These are phyloP conservation scores for Tamandua tetradactyla DNA, from an alignment of 2,797 vertebrate genomes.

Conservation along the genomic window DNA sequence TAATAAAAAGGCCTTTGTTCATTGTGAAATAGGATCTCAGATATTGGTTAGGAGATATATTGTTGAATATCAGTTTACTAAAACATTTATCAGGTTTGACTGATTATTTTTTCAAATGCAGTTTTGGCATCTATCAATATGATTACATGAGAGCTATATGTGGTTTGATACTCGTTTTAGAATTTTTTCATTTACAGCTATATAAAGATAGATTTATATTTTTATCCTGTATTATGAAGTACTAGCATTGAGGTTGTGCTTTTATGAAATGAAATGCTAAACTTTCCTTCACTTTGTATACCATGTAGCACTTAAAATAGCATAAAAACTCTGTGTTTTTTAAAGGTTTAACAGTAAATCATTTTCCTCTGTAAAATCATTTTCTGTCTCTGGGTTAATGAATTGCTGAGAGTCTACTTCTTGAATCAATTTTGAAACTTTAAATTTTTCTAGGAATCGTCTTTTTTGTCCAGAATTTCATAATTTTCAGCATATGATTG, in stretches of 20 bases:
- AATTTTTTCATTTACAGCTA: not conserved
- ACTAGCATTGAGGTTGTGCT: not conserved
- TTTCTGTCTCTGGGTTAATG: not conserved
- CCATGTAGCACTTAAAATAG: not conserved
- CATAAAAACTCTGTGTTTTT: not conserved
- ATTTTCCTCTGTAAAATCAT: not conserved
- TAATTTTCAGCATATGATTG: constrained; percentile 30
- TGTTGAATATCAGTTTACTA: not conserved
- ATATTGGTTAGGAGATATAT: not conserved
- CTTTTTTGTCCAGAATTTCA: not conserved
- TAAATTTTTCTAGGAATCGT: constrained; percentile 43
- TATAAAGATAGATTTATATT: not conserved
- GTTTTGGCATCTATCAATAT: not conserved
- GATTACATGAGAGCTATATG: not conserved
- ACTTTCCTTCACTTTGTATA: constrained; percentile 26
- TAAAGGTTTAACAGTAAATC: not conserved
- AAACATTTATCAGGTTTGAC: not conserved
- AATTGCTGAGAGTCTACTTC: constrained; percentile 32
- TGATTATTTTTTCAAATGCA: not conserved
- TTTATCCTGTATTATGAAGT: constrained; percentile 27
- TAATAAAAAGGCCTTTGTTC: not conserved
- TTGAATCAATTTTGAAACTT: constrained; percentile 55
- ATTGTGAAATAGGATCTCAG: not conserved
- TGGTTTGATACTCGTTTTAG: not conserved
- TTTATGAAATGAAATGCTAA: constrained; percentile 39